Evolutionary conservation across 2,888 invertebrate genomes (phyloP).

Genomic region (Eupithecia dodoneata): DNA sequence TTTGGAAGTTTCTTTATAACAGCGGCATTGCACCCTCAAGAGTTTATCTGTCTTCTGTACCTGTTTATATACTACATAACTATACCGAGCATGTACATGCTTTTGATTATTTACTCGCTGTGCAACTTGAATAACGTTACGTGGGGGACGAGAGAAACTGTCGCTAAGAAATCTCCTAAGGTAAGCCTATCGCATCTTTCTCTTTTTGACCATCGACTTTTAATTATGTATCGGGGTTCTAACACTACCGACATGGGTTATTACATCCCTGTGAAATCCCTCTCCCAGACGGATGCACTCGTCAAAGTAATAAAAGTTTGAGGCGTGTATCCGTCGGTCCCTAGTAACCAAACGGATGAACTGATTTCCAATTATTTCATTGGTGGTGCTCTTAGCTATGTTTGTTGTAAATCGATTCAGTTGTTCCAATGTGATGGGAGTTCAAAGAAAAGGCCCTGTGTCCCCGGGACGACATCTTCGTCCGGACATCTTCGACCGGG

Average conservation of each 20-base stretch:
- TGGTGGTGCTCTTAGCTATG: background rate
- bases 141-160: conserved; percentile 96
- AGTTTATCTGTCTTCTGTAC: conserved; percentile 89
- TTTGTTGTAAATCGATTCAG: background rate
- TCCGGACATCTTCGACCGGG: too few relatives aligned
- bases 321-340: background rate
- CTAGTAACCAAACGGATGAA: background rate
- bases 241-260: background rate
- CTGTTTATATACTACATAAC: conserved; percentile 92
- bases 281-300: too few relatives aligned
- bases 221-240: background rate
- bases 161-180: conserved; percentile 74
- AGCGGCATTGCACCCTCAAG: conserved; percentile 90
- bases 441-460: background rate
- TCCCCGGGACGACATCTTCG: too few relatives aligned
- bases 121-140: conserved; percentile 97
- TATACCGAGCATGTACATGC: conserved; percentile 97
- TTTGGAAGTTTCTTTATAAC: conserved; percentile 87
- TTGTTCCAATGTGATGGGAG: background rate
- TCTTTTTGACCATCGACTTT: background rate
- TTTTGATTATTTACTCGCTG: conserved; percentile 95
- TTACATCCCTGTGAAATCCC: too few relatives aligned
- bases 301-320: background rate
- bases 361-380: background rate
- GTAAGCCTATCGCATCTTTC: conserved; percentile 48